A percentile compares a stretch with the other conserved stretches of the same genome.
Evolutionary conservation across 2,888 invertebrate genomes (phyloP).

Genomic region (Coenonympha arcania): DNA sequence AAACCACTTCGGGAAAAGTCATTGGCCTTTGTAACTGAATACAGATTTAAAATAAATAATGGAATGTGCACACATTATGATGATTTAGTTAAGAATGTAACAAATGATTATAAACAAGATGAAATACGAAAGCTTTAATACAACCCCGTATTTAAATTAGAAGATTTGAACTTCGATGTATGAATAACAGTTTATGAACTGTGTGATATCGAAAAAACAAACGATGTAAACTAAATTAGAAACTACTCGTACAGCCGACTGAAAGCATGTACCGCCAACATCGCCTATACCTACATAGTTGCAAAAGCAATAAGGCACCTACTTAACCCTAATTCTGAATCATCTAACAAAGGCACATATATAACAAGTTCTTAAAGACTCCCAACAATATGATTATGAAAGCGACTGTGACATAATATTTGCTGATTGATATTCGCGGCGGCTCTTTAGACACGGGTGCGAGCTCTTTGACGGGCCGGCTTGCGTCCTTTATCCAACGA

Average conservation of each 20-base stretch:
- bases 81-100: neutral
- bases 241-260: too few species aligned
- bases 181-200: too few species aligned
- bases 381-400: slow-evolving; percentile 19
- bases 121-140: neutral
- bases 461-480: slow-evolving; percentile 49
- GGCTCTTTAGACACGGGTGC: slow-evolving; percentile 42
- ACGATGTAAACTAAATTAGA: too few species aligned
- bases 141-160: too few species aligned
- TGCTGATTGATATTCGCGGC: slow-evolving; percentile 39
- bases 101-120: neutral
- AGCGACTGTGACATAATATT: slow-evolving; percentile 26
- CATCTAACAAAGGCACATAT: slow-evolving; percentile 6
- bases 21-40: neutral
- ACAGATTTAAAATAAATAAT: neutral
- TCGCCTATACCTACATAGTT: too few species aligned
- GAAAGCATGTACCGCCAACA: too few species aligned
- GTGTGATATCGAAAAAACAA: too few species aligned
- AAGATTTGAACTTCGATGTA: too few species aligned
- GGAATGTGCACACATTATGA: neutral
- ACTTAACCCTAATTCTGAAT: neutral
- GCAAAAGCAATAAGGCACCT: too few species aligned
- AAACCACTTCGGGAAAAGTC: neutral
- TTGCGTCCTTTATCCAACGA: slow-evolving; percentile 63
- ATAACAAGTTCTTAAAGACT: slow-evolving; percentile 12